phyloP scores from a whole-genome alignment of 2,888 invertebrate genomes.

The Nephrotoma guestfalica region DNA sequence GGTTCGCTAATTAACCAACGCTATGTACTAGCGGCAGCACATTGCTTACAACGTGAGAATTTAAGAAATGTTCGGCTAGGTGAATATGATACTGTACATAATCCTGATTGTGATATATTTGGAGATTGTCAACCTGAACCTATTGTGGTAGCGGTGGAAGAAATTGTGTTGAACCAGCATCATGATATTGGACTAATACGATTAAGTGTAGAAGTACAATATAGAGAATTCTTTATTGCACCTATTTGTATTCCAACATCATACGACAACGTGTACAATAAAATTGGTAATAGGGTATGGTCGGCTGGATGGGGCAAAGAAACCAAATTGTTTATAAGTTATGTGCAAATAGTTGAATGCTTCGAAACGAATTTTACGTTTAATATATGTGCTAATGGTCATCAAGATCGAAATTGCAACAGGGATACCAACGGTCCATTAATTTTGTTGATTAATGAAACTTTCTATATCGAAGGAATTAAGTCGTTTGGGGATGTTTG shows the following conservation, averaged over 20 bases:
- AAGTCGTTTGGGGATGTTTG: conserved; percentile 55
- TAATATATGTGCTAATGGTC: conserved; percentile 58
- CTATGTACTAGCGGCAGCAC: neutral
- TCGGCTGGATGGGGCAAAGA: conserved; percentile 46
- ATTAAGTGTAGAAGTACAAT: conserved; percentile 37
- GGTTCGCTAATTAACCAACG: neutral
- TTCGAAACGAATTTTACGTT: neutral
- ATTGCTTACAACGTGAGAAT: neutral
- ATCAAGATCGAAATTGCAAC: conserved; percentile 51
- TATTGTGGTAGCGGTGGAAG: conserved; percentile 44
- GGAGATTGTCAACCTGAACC: conserved; percentile 38
- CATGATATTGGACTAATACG: conserved; percentile 61
- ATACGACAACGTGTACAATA: neutral
- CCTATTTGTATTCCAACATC: conserved; percentile 45
- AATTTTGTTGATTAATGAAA: conserved; percentile 38
- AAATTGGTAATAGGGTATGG: conserved; percentile 14
- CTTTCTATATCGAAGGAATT: conserved; percentile 45
- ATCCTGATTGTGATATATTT: conserved; percentile 36
- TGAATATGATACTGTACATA: conserved; percentile 8
- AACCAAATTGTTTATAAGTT: conserved; percentile 18
- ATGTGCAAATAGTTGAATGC: neutral
- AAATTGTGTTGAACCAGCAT: conserved; percentile 45
- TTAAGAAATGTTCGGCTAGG: conserved; percentile 7
- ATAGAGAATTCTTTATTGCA: conserved; percentile 36
- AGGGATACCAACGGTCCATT: conserved; percentile 65